Base-by-base conservation (phyloP, 2,888 invertebrate genomes). In the Clepsis dumicolana region DNA sequence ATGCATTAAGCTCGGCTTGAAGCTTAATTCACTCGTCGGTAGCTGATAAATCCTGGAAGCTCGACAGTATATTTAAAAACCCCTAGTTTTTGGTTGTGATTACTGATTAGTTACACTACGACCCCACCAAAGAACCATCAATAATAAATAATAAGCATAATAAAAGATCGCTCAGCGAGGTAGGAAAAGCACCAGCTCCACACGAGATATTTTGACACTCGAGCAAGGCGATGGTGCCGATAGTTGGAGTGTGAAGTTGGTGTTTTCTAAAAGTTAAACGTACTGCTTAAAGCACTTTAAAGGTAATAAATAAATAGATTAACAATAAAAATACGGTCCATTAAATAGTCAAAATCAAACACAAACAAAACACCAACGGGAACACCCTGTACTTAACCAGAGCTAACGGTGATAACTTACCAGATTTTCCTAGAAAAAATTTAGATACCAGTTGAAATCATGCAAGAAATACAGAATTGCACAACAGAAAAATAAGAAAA, bases 291-390 rank as follows among this genome's bases (percentile, higher is more conserved):
- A 35, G 2, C n/a, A 41, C n/a, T 5, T 5, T n/a, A 12, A 10
- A 12, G 32, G 10, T 4, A 7, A 2, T 8, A 44, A 18, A 44
- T 44, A 44, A 41, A 48, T n/a, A 48, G 21, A 48, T 21, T 48
- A 48, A 2, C 1, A 48, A 48, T 48, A 48, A 48, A 18, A n/a
- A 48, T 2, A 21, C 4, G 1, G 8, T 18, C 48, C 48, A 48
- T 12, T 21, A 21, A 21, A 48, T 21, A 18, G 3, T 12, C 48
- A 21, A 18, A 48, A 48, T 14, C 21, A 48, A 38, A 44, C 44
- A 48, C 48, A 48, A 8, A 48, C 48, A 48, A 21, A 21, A 48
- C 48, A 48, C 48, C 21, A 48, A 48, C 4, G 12, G 48, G 10
- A 21, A 12, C 10, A 48, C 12, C 16, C 21, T 18, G 12, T 48